Percentiles rank a stretch among this genome's conserved stretches.
phyloP scores from a whole-genome alignment of 2,888 invertebrate genomes.

The Thera obeliscata region DNA sequence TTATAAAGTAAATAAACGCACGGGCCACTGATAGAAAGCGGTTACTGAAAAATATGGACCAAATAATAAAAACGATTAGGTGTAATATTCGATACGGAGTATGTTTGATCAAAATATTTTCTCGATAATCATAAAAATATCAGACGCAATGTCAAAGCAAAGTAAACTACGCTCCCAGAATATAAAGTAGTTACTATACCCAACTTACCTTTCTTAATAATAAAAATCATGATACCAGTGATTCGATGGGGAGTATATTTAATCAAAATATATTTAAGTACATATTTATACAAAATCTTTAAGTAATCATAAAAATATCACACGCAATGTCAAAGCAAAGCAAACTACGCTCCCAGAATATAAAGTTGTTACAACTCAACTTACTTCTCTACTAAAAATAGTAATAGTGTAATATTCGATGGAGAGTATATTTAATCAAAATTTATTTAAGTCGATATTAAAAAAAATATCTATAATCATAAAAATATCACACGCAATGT shows the following conservation, averaged over 20 bases:
- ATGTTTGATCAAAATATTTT: too few species aligned
- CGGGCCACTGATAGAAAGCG: too few species aligned
- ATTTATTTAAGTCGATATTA: too few species aligned
- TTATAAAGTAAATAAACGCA: too few species aligned
- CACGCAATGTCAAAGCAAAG: constrained; percentile 22
- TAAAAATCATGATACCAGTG: background rate
- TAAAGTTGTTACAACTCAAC: constrained; percentile 22
- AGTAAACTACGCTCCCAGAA: constrained; percentile 22
- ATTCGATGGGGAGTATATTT: too few species aligned
- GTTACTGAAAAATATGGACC: too few species aligned
- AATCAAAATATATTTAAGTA: too few species aligned
- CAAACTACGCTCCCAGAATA: constrained; percentile 25
- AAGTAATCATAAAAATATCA: constrained; percentile 15
- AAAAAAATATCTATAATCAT: background rate
- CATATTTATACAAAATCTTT: too few species aligned
- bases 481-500: constrained; percentile 24
- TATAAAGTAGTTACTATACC: constrained; percentile 25
- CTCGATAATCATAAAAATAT: constrained; percentile 11
- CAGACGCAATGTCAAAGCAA: constrained; percentile 22
- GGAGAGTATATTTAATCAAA: too few species aligned
- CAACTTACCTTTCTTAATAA: background rate
- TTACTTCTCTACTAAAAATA: background rate
- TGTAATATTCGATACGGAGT: too few species aligned
- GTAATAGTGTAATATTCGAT: too few species aligned
- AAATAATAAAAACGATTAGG: too few species aligned